Conservation (phyloP, 1,140 invertebrate species). For the Sarcophaga peregrina region DNA sequence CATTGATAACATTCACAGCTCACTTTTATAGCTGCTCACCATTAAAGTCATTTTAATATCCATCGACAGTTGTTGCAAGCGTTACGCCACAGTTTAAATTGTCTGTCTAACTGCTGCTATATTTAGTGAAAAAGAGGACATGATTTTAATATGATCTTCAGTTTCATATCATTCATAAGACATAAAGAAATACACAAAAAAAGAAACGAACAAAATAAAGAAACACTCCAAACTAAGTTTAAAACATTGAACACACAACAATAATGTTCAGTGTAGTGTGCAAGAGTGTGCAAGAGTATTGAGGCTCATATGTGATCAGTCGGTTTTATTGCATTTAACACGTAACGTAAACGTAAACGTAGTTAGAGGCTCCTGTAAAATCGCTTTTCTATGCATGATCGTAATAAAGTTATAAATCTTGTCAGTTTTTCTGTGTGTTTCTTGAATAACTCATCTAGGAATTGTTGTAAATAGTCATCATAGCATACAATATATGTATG, state of each 20-base stretch:
- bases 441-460: conserved; percentile 2
- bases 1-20: neutral
- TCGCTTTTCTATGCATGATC: conserved; percentile 19
- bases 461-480: neutral
- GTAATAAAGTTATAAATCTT: conserved; percentile 25
- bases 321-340: conserved; percentile 20
- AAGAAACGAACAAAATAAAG: too few species aligned
- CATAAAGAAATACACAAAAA: neutral
- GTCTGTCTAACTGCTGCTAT: neutral
- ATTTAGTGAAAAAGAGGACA: neutral
- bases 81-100: conserved; percentile 25
- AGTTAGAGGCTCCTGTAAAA: conserved; percentile 21
- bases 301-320: neutral
- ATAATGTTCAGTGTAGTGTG: too few species aligned
- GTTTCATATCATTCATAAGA: conserved; percentile 19
- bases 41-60: neutral
- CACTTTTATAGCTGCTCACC: neutral
- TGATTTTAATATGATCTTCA: conserved; percentile 26
- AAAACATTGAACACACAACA: too few species aligned
- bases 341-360: neutral
- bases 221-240: too few species aligned
- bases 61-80: neutral
- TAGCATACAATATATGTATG: neutral
- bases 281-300: too few species aligned
- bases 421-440: neutral